A percentile compares a stretch with the other conserved stretches of the same genome.
Evolutionary conservation across 1,140 invertebrate species (phyloP).

Genomic region (Tetramorium alpestre): DNA sequence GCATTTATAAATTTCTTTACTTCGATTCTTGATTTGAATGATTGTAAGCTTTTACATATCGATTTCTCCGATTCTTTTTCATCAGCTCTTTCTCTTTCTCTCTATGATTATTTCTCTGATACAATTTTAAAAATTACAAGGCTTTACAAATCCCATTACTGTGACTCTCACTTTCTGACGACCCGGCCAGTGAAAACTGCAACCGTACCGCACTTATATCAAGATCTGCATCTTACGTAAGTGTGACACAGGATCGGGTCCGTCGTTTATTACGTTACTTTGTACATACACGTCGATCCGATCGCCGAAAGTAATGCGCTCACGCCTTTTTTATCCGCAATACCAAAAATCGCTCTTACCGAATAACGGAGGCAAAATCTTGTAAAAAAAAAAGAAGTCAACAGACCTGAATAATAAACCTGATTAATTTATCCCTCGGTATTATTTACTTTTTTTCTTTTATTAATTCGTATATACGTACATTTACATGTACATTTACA

Average conservation of each 20-base stretch:
- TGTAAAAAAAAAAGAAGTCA: neutral
- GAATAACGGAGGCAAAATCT: neutral
- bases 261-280: slow-evolving; percentile 27
- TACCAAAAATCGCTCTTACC: neutral
- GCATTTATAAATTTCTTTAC: neutral
- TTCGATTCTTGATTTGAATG: neutral
- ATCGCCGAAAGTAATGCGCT: slow-evolving; percentile 31
- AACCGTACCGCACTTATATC: slow-evolving; percentile 58
- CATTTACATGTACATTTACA: neutral
- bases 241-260: neutral
- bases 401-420: slow-evolving; percentile 1
- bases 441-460: neutral
- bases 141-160: slow-evolving; percentile 39
- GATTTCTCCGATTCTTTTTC: neutral
- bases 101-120: neutral
- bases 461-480: neutral
- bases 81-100: neutral
- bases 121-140: slow-evolving; percentile 26
- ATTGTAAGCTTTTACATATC: neutral
- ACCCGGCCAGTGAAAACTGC: slow-evolving; percentile 62
- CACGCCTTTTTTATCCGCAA: neutral
- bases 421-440: neutral
- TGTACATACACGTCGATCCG: slow-evolving; percentile 7
- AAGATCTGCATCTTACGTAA: slow-evolving; percentile 71
- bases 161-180: slow-evolving; percentile 67